Conservation (phyloP, 2,797 vertebrate species). For the Pseudotriccus pelzelni region DNA sequence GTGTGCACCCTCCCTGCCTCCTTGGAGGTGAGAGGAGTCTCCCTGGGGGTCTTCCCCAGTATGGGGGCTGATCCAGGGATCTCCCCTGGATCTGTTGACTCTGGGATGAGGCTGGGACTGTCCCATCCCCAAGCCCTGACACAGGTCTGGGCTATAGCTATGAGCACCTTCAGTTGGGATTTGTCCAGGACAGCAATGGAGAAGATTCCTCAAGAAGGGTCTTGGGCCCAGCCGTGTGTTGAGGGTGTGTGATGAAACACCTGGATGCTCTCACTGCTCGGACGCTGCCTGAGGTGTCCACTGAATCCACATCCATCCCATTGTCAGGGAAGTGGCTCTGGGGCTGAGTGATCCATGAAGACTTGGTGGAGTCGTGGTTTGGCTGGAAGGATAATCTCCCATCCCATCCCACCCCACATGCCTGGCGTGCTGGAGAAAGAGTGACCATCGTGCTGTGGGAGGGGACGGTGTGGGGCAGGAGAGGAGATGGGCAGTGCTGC, state of each 20-base stretch:
- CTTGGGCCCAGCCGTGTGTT: fast-evolving
- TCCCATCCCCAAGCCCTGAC: neutral
- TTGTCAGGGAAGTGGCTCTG: neutral
- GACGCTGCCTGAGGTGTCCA: neutral
- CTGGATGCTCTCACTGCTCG: neutral
- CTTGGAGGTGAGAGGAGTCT: neutral
- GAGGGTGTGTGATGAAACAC: fast-evolving
- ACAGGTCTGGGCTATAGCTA: neutral
- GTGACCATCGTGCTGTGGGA: fast-evolving
- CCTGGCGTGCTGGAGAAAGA: neutral
- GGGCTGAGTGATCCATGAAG: neutral
- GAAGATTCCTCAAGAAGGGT: neutral
- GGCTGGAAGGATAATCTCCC: neutral
- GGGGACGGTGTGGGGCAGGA: neutral
- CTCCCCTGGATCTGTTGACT: neutral
- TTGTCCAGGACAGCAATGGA: neutral
- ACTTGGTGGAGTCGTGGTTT: neutral
- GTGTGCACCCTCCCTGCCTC: neutral
- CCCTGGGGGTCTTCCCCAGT: fast-evolving
- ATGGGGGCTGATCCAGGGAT: neutral
- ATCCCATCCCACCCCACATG: too few species aligned
- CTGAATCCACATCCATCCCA: too few species aligned
- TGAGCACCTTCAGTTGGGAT: neutral
- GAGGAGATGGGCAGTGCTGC: fast-evolving
- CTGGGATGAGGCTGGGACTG: neutral